Conservation (phyloP, 2,113 vertebrate genomes). For the Mobula hypostoma region DNA sequence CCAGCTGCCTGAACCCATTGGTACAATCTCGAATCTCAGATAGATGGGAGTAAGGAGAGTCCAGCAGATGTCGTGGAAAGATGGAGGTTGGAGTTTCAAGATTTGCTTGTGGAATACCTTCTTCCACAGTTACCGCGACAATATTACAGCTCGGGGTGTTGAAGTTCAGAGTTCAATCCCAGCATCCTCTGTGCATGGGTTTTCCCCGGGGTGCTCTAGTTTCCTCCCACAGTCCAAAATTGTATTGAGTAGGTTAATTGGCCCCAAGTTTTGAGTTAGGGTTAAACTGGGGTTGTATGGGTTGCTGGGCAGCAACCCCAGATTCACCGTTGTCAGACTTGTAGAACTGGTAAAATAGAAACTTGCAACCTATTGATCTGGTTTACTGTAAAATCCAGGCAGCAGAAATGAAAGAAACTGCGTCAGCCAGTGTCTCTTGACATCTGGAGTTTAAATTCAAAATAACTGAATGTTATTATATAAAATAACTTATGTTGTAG, state of each 20-base stretch:
- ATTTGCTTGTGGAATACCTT: not conserved
- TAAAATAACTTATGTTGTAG: not conserved
- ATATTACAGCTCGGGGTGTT: too few relatives aligned
- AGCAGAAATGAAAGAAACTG: not conserved
- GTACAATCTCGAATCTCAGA: not conserved
- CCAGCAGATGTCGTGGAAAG: not conserved
- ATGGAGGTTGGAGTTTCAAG: not conserved
- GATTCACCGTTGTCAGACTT: not conserved
- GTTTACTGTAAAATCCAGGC: not conserved
- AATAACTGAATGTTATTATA: not conserved
- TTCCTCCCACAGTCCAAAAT: too few relatives aligned
- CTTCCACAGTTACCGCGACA: too few relatives aligned
- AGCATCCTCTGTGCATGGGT: too few relatives aligned
- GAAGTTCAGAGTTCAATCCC: too few relatives aligned
- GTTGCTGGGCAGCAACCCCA: not conserved
- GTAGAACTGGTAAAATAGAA: not conserved
- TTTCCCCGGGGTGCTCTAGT: too few relatives aligned
- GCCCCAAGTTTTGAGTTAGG: too few relatives aligned
- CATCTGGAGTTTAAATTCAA: not conserved
- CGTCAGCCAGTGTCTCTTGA: not conserved
- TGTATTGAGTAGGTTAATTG: too few relatives aligned
- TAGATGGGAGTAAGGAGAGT: not conserved
- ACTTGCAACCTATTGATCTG: not conserved
- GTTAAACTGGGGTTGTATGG: too few relatives aligned
- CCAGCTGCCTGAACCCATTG: not conserved